Evolutionary conservation across 2,113 vertebrate species (phyloP).

Genomic region (Hippocampus comes): DNA sequence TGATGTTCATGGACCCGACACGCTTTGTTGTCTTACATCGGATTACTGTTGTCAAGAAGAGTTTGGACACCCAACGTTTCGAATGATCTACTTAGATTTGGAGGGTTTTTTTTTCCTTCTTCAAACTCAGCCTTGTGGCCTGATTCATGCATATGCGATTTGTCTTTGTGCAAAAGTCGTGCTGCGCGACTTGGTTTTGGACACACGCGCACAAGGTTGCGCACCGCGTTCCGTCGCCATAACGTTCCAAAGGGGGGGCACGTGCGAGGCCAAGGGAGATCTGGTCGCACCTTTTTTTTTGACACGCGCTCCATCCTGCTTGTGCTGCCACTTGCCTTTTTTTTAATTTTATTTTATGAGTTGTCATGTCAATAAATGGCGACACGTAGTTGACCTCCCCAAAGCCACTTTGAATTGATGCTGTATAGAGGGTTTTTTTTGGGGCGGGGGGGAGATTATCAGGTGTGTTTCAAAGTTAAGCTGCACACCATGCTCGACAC

Average conservation of each 20-base stretch:
- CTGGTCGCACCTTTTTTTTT: conserved; percentile 53
- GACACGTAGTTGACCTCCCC: background rate
- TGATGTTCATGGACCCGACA: conserved; percentile 14
- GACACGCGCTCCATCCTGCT: conserved; percentile 37
- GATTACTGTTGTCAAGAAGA: conserved; percentile 16
- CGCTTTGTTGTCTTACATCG: conserved; percentile 42
- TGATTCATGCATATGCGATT: conserved; percentile 39
- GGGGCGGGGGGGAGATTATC: too few species aligned
- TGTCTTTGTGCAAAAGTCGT: background rate
- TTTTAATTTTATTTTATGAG: conserved; percentile 30
- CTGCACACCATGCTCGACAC: background rate
- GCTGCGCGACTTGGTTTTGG: background rate
- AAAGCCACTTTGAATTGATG: background rate
- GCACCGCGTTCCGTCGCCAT: conserved; percentile 34
- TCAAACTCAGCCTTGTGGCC: conserved; percentile 78
- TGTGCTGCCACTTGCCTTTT: conserved; percentile 75
- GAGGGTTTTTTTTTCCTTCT: conserved; percentile 31
- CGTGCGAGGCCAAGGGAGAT: conserved; percentile 71
- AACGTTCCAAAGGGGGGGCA: conserved; percentile 73
- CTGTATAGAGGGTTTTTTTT: background rate
- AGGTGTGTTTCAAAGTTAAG: background rate
- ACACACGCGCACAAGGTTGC: conserved; percentile 1
- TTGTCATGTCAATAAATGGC: conserved; percentile 2
- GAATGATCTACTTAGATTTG: conserved; percentile 48
- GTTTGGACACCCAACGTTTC: conserved; percentile 15